Evolutionary conservation across 2,797 vertebrate genomes (phyloP).

Genomic region (Lacerta bilineata): DNA sequence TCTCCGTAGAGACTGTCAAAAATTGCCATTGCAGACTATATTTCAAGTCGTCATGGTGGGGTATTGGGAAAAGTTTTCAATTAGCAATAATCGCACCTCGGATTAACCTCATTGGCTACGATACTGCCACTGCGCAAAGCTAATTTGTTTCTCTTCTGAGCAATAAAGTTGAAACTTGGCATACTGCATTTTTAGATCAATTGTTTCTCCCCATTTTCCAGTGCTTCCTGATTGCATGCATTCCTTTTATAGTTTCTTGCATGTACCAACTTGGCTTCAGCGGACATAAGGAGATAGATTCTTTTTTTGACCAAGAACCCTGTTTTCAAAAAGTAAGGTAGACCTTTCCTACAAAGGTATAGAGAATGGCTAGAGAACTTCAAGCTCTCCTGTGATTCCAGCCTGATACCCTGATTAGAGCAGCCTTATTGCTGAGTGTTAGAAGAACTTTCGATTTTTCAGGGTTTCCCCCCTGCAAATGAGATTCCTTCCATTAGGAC

Average conservation of each 20-base stretch:
- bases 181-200: background rate
- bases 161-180: background rate
- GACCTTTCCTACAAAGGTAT: background rate
- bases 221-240: background rate
- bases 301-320: background rate
- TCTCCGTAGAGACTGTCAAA: conserved; percentile 93
- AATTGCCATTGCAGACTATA: conserved; percentile 93
- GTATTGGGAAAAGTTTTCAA: conserved; percentile 96
- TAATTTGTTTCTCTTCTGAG: background rate
- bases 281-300: background rate
- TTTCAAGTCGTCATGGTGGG: conserved; percentile 91
- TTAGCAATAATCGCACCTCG: conserved; percentile 95
- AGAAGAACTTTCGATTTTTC: background rate
- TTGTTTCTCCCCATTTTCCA: background rate
- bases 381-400: background rate
- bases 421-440: background rate
- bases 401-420: background rate
- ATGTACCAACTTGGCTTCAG: background rate
- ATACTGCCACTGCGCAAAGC: conserved; percentile 94
- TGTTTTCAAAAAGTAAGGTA: background rate
- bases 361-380: background rate
- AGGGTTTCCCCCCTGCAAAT: too few relatives aligned
- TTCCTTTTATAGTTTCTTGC: background rate
- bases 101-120: conserved; percentile 94
- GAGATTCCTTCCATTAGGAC: background rate